Evolutionary conservation across 2,113 vertebrate genomes (phyloP).

Genomic region (Australoheros scitulus): DNA sequence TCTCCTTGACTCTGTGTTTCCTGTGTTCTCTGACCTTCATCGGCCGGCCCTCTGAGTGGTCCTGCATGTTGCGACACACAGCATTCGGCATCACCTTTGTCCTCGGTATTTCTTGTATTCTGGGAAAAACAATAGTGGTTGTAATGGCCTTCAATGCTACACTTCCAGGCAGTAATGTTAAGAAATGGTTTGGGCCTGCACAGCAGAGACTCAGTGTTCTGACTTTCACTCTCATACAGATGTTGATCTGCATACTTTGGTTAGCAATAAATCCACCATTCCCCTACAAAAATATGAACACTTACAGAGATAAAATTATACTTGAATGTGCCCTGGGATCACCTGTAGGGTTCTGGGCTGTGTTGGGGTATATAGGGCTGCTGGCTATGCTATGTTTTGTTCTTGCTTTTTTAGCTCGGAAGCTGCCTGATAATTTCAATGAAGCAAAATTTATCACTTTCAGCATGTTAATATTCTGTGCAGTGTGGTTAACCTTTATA

Average conservation of each 20-base stretch:
- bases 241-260: slow-evolving; percentile 77
- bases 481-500: slow-evolving; percentile 79
- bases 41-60: slow-evolving; percentile 78
- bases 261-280: slow-evolving; percentile 73
- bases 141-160: slow-evolving; percentile 77
- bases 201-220: slow-evolving; percentile 77
- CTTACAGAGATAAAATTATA: slow-evolving; percentile 75
- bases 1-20: slow-evolving; percentile 79
- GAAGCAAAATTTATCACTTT: slow-evolving; percentile 79
- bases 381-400: slow-evolving; percentile 75
- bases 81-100: slow-evolving; percentile 79
- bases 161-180: slow-evolving; percentile 72
- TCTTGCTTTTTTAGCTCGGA: slow-evolving; percentile 75
- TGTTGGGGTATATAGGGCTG: slow-evolving; percentile 77
- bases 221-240: slow-evolving; percentile 72
- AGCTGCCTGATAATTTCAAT: slow-evolving; percentile 78
- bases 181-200: slow-evolving; percentile 78
- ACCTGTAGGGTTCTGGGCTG: slow-evolving; percentile 75
- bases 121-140: slow-evolving; percentile 78
- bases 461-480: slow-evolving; percentile 80
- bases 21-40: slow-evolving; percentile 80
- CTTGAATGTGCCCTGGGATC: slow-evolving; percentile 77
- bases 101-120: slow-evolving; percentile 76
- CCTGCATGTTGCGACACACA: slow-evolving; percentile 80
- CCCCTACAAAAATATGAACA: slow-evolving; percentile 69